phyloP scores from a whole-genome alignment of 1,140 invertebrate species.

The Phymastichus coffea region DNA sequence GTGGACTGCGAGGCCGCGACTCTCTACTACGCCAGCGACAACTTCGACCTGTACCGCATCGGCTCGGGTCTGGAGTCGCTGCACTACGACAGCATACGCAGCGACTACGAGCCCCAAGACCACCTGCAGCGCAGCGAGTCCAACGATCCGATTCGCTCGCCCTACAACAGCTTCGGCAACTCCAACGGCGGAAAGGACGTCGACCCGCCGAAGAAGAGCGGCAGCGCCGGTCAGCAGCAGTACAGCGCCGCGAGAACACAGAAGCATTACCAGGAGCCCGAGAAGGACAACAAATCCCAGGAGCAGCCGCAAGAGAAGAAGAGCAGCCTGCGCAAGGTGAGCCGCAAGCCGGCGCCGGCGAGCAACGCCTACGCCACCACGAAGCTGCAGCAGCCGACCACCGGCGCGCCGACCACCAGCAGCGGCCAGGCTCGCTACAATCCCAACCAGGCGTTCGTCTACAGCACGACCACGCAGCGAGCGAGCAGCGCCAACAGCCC shows the following conservation, averaged over 20 bases:
- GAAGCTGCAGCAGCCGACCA: no score
- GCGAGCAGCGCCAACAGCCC: conserved; percentile 28
- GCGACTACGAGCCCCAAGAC: conserved; percentile 73
- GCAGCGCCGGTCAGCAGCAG: conserved; percentile 62
- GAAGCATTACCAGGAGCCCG: conserved; percentile 59
- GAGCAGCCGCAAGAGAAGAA: conserved; percentile 49
- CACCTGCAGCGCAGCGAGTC: conserved; percentile 75
- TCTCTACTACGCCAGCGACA: conserved; percentile 77
- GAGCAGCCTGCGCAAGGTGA: conserved; percentile 47
- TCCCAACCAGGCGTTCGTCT: no score
- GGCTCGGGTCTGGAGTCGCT: conserved; percentile 62
- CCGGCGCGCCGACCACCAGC: conserved; percentile 25
- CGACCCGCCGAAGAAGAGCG: conserved; percentile 18
- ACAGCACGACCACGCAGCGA: conserved; percentile 30
- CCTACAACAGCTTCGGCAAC: conserved; percentile 43
- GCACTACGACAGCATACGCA: conserved; percentile 50
- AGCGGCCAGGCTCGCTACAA: no score
- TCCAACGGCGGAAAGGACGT: conserved; percentile 41
- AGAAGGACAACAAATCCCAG: conserved; percentile 42
- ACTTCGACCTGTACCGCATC: conserved; percentile 79
- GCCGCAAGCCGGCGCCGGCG: conserved; percentile 47
- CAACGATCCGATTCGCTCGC: conserved; percentile 60
- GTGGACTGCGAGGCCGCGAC: conserved; percentile 80
- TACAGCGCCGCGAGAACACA: conserved; percentile 59
- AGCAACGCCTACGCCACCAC: conserved; percentile 35